These are phyloP conservation scores for Leptodactylus fuscus DNA, from an alignment of 2,113 vertebrate genomes.

Conservation along the genomic window DNA sequence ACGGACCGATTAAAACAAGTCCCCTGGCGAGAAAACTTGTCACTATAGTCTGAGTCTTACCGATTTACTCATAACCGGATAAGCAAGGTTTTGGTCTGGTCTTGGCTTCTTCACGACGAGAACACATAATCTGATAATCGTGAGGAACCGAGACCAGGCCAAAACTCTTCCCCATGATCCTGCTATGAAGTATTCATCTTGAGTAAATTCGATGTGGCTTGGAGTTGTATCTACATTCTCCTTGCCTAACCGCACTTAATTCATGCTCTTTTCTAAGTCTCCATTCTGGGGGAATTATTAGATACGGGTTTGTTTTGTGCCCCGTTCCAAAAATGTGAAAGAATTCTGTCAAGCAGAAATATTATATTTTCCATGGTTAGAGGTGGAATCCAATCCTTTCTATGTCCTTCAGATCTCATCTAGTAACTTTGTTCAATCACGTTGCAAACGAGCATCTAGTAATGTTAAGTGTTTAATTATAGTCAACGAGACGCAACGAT, in stretches of 20 bases:
- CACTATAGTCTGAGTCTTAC: no score
- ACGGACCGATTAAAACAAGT: no score
- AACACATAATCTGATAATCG: no score
- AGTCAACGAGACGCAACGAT: background rate
- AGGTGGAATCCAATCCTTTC: conserved; percentile 41
- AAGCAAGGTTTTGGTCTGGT: no score
- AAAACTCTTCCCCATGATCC: background rate
- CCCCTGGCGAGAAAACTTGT: no score
- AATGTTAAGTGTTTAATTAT: conserved; percentile 25
- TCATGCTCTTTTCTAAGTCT: background rate
- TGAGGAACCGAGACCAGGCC: no score
- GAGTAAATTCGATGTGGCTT: background rate
- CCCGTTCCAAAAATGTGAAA: conserved; percentile 30
- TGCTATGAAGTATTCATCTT: background rate
- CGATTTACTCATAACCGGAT: no score
- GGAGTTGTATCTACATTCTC: conserved; percentile 6
- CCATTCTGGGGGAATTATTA: conserved; percentile 28
- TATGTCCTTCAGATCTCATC: conserved; percentile 37
- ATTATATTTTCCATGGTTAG: conserved; percentile 38
- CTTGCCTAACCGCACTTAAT: background rate
- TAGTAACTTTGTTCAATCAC: conserved; percentile 45
- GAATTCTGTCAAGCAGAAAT: conserved; percentile 45
- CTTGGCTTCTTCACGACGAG: no score
- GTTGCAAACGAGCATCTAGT: conserved; percentile 20
- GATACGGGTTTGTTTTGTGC: conserved; percentile 10